Evolutionary conservation across 1,140 invertebrate species (phyloP).

Genomic region (Hormaphis cornu): DNA sequence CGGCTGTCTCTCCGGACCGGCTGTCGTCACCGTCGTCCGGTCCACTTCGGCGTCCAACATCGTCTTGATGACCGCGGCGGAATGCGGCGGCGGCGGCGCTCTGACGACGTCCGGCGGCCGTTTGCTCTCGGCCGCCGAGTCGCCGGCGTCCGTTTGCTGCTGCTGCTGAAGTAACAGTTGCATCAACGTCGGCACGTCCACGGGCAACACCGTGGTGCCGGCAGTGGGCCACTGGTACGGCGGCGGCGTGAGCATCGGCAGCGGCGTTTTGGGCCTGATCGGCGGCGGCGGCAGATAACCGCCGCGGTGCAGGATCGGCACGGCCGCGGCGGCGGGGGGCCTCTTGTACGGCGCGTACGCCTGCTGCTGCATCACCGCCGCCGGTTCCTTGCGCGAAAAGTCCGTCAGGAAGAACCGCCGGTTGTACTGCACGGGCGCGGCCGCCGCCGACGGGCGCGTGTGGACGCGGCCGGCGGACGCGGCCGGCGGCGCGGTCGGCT

Average conservation of each 20-base stretch:
- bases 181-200: not conserved
- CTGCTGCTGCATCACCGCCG: not conserved
- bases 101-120: not conserved
- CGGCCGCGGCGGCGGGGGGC: not conserved
- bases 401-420: constrained; percentile 16
- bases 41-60: constrained; percentile 15
- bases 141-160: not conserved
- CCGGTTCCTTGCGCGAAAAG: not conserved
- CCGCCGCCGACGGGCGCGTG: not conserved
- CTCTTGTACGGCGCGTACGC: not conserved
- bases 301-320: too few species aligned
- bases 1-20: too few species aligned
- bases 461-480: not conserved
- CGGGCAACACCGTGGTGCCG: constrained; percentile 38
- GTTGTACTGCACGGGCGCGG: not conserved
- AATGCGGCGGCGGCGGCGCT: not conserved
- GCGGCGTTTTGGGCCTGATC: constrained; percentile 42
- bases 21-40: not conserved
- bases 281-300: constrained; percentile 4
- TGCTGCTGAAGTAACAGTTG: not conserved
- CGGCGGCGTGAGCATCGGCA: constrained; percentile 58
- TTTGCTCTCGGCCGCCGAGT: constrained; percentile 1
- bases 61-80: not conserved
- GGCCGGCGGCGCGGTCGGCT: constrained; percentile 40
- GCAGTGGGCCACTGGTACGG: constrained; percentile 48